Evolutionary conservation across 1,140 invertebrate species (phyloP), one percentile per base, ranked within the genome.

Genomic region (Lepidostoma basale): DNA sequence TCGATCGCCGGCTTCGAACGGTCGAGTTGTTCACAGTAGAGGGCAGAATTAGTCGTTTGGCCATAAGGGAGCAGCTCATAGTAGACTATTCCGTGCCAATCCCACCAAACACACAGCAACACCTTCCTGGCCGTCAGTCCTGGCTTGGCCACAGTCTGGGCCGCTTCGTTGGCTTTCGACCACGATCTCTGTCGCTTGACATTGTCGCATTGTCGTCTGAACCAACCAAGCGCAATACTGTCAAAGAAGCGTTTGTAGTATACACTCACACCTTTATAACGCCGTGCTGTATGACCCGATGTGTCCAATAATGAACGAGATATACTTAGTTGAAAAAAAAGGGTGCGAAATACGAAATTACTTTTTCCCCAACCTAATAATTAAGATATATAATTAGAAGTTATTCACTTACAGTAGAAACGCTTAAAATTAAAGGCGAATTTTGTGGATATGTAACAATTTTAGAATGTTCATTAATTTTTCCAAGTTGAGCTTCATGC

Each of bases 161-260:
- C 42, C 42, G 42, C 42, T 45, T 45, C 42, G 42, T 45, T 45
- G 42, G 2, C 3, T 45, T 45, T 18, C 14, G 12, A 45, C 42
- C 42, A 45, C 42, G 42, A 45, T 45, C 42, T 45, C 14, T 45
- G 42, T 45, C 42, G 42, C 42, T 45, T 45, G 42, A 45, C 42
- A 45, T 45, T 45, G 42, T 45, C 14, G 42, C n/a, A n/a, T n/a
- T n/a, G n/a, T n/a, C n/a, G n/a, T n/a, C 67, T 45, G 3, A 36
- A 59, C 47, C 23, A 23, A 77, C 74, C 44, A 78, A 73, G 67
- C 60, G 30, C 18, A 59, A 36, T 59, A 39, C 25, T 59, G 30
- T 59, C 18, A 2, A 20, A 20, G 26, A 36, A 59, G 2, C 3
- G 8, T 59, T 59, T 59, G 26, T 33, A 23, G 18, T 36, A 59